Base-by-base conservation (phyloP, 2,113 vertebrate genomes). In the Nerophis ophidion region DNA sequence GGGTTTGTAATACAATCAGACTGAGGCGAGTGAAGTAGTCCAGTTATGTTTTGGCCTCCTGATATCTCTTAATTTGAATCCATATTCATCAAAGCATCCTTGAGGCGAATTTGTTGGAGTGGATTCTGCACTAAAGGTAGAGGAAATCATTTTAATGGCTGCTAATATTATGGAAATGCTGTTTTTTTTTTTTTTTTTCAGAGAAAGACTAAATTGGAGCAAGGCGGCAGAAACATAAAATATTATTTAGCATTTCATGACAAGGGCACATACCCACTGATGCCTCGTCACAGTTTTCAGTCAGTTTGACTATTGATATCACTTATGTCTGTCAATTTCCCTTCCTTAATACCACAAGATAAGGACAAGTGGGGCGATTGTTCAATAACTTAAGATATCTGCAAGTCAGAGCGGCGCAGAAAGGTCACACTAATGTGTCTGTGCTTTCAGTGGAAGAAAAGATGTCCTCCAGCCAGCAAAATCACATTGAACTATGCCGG, bases 1-100 rank as follows among this genome's bases (percentile, higher is more conserved):
- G n/a, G n/a, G n/a, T n/a, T n/a, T n/a, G 26, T 26, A 26, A 5
- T 2, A 2, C 61, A 46, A 55, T 68, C 34, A 48, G 16, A 69
- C 61, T 64, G 54, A 75, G 66, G 54, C 16, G 35, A 34, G 68
- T 62, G 42, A 62, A 45, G 61, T 66, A 66, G 61, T n/a, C 47
- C 14, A 47, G 57, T 67, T 35, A 63, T 60, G 35, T 26, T 61
- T 36, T 35, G 8, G 35, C 26, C 46, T 11, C 26, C 48, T 50
- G 7, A 42, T 59, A 61, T 15, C 11, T 40, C n/a, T 44, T 53
- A 13, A 36, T 70, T 74, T 61, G 52, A 73, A 63, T 78, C 26
- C 50, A 70, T 34, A 58, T 51, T 45, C 68, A 36, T 63, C 8
- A 62, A 72, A 69, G 60, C 16, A 65, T 44, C 38, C 3, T 7